Conservation (phyloP, 2,888 invertebrate species). For the Agrilus cyanescens region DNA sequence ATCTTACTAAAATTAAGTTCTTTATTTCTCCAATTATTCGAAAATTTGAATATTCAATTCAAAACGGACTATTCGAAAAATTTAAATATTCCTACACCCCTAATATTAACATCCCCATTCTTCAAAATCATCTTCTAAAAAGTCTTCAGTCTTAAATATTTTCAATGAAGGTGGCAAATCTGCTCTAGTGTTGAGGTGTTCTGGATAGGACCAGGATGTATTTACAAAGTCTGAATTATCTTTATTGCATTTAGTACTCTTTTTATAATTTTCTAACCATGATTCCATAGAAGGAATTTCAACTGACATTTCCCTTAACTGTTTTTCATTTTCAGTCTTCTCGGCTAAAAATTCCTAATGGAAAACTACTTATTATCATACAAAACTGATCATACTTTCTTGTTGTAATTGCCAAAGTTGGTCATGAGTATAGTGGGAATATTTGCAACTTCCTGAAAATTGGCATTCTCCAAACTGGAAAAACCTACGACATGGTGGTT, state of each 20-base stretch:
- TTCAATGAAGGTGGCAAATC: slow-evolving; percentile 50
- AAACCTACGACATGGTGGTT: slow-evolving; percentile 50
- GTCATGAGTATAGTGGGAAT: slow-evolving; percentile 52
- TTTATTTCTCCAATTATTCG: too few species aligned
- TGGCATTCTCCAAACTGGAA: slow-evolving; percentile 45
- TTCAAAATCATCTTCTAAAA: slow-evolving; percentile 37
- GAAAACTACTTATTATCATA: not conserved
- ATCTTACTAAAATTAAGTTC: too few species aligned
- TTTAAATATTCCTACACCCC: too few species aligned
- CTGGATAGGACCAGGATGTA: slow-evolving; percentile 46
- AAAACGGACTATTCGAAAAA: too few species aligned
- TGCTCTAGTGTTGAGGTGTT: slow-evolving; percentile 35
- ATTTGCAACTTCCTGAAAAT: slow-evolving; percentile 54
- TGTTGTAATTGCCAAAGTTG: slow-evolving; percentile 43
- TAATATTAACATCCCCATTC: slow-evolving; percentile 41
- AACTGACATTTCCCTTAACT: slow-evolving; percentile 20
- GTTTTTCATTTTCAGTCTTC: slow-evolving; percentile 22
- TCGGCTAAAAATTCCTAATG: slow-evolving; percentile 27
- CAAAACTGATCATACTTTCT: slow-evolving; percentile 31
- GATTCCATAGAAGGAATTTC: slow-evolving; percentile 30
- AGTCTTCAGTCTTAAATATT: slow-evolving; percentile 42
- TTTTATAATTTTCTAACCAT: slow-evolving; percentile 33
- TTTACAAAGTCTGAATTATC: slow-evolving; percentile 34
- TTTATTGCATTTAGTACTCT: slow-evolving; percentile 28
- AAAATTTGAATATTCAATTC: too few species aligned